Evolutionary conservation across 1,140 invertebrate species (phyloP).

Genomic region (Lerema accius): DNA sequence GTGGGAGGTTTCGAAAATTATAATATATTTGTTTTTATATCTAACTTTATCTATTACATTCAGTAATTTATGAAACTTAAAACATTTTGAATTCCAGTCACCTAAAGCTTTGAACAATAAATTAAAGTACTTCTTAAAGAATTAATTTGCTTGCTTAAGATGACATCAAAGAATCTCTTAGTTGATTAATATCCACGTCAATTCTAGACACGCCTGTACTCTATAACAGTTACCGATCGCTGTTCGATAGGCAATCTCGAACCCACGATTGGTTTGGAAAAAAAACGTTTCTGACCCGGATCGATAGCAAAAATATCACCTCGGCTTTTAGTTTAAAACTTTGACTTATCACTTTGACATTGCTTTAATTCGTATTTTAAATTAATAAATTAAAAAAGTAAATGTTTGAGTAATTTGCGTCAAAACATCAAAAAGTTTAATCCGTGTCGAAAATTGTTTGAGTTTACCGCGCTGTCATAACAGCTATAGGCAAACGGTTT

Average conservation of each 20-base stretch:
- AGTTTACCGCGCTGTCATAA: slow-evolving; percentile 58
- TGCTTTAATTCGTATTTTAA: slow-evolving; percentile 30
- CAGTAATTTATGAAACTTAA: no score
- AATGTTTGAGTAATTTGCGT: slow-evolving; percentile 13
- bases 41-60: no score
- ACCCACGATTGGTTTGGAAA: slow-evolving; percentile 57
- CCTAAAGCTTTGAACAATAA: no score
- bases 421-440: slow-evolving; percentile 20
- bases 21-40: no score
- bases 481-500: slow-evolving; percentile 52
- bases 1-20: no score
- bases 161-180: neutral
- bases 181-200: slow-evolving; percentile 19
- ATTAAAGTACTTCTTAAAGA: no score
- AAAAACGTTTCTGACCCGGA: slow-evolving; percentile 49
- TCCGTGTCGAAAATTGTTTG: slow-evolving; percentile 39
- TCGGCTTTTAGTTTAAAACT: slow-evolving; percentile 36
- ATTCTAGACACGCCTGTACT: slow-evolving; percentile 44
- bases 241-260: slow-evolving; percentile 63
- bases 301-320: slow-evolving; percentile 44
- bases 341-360: slow-evolving; percentile 22
- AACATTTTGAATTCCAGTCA: no score
- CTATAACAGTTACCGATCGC: slow-evolving; percentile 56
- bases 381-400: no score
- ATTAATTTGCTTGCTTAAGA: neutral